These are phyloP conservation scores for Caenorhabditis wallacei DNA, from an alignment of 2,888 invertebrate species.

Conservation along the genomic window DNA sequence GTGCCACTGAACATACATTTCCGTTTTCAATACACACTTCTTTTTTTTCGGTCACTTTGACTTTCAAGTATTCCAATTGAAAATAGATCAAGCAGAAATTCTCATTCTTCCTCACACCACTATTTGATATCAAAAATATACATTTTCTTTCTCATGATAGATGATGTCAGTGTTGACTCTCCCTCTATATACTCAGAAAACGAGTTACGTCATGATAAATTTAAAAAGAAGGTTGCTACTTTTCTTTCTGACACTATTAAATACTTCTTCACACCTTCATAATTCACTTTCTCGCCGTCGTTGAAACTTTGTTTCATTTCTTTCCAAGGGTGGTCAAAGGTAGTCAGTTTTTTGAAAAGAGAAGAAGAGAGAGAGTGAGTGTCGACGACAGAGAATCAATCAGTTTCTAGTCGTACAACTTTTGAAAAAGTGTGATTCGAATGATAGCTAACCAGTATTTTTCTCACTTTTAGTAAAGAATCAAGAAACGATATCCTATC, in stretches of 20 bases:
- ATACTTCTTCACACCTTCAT: slow-evolving; percentile 8
- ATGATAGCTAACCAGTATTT: slow-evolving; percentile 7
- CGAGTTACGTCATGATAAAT: no score
- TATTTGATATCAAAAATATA: not conserved
- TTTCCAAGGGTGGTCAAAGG: slow-evolving; percentile 9
- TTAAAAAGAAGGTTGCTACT: not conserved
- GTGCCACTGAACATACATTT: slow-evolving; percentile 8
- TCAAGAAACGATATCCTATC: no score
- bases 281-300: slow-evolving; percentile 9
- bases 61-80: not conserved
- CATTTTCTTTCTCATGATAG: slow-evolving; percentile 1
- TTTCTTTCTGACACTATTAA: no score
- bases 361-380: not conserved
- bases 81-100: not conserved
- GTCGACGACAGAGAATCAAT: slow-evolving; percentile 17
- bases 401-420: slow-evolving; percentile 14
- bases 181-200: no score
- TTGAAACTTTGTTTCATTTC: slow-evolving; percentile 5
- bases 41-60: not conserved
- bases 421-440: not conserved
- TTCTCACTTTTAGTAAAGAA: no score
- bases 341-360: not conserved
- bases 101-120: not conserved
- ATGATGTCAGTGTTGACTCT: not conserved
- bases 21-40: no score